These are phyloP conservation scores for Muschampia plurimacula DNA, from an alignment of 2,888 invertebrate species.

Conservation along the genomic window DNA sequence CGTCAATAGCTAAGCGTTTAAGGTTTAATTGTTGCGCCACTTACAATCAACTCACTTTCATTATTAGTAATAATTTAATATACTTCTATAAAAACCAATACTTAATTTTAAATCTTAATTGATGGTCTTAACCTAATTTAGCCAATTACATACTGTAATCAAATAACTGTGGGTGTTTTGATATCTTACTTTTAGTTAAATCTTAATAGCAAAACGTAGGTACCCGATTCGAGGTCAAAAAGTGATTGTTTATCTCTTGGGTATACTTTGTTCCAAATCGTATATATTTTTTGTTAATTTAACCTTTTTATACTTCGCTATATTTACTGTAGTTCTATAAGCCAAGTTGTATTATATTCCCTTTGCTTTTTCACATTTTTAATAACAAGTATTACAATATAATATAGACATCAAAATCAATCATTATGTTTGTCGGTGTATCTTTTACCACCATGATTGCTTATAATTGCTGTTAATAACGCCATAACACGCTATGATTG, in stretches of 20 bases:
- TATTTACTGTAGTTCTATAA: background rate
- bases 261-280: slow-evolving; percentile 21
- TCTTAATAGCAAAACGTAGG: slow-evolving; percentile 27
- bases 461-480: slow-evolving; percentile 17
- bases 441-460: background rate
- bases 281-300: slow-evolving; percentile 24
- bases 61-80: background rate
- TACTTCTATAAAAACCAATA: background rate
- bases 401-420: background rate
- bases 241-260: slow-evolving; percentile 33
- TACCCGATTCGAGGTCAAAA: slow-evolving; percentile 27
- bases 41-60: background rate
- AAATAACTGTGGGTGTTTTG: slow-evolving; percentile 23
- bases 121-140: background rate
- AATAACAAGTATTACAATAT: background rate
- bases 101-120: background rate
- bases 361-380: background rate
- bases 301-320: slow-evolving; percentile 5
- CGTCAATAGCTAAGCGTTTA: slow-evolving; percentile 1
- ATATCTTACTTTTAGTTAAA: slow-evolving; percentile 33
- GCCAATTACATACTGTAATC: background rate
- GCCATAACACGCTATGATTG: slow-evolving; percentile 11
- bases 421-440: background rate
- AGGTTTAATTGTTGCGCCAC: background rate
- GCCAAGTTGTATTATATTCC: background rate